Percentiles rank a stretch among this genome's conserved stretches.
These are phyloP conservation scores for Cyanoderma ruficeps DNA, from an alignment of 2,113 vertebrate genomes.

Conservation along the genomic window DNA sequence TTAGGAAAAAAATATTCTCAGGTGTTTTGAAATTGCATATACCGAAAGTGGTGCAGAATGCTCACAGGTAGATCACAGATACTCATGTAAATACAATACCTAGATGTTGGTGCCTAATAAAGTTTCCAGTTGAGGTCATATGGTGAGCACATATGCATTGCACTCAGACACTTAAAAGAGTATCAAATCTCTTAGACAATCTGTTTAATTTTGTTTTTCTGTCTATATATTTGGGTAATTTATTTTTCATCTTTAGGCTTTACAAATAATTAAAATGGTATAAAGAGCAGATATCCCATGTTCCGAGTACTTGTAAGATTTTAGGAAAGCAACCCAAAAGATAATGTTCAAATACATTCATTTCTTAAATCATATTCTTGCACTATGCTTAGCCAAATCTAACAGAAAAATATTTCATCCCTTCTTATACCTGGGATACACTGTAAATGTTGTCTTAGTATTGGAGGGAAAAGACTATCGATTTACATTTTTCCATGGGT, in stretches of 20 bases:
- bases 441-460: not conserved
- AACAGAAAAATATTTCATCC: not conserved
- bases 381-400: not conserved
- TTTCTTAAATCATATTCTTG: not conserved
- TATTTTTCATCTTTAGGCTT: not conserved
- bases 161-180: not conserved
- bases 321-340: not conserved
- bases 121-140: not conserved
- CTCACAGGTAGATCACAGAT: not conserved
- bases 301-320: not conserved
- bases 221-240: not conserved
- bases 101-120: not conserved
- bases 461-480: not conserved
- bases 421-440: not conserved
- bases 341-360: not conserved
- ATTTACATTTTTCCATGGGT: not conserved
- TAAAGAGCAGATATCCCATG: not conserved
- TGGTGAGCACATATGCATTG: not conserved
- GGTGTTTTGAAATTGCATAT: not conserved
- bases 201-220: not conserved
- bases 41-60: not conserved
- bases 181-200: not conserved
- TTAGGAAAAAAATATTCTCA: not conserved
- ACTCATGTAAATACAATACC: not conserved
- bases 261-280: not conserved